These are phyloP conservation scores for Acrobasis suavella DNA, from an alignment of 2,888 invertebrate genomes.

Conservation along the genomic window DNA sequence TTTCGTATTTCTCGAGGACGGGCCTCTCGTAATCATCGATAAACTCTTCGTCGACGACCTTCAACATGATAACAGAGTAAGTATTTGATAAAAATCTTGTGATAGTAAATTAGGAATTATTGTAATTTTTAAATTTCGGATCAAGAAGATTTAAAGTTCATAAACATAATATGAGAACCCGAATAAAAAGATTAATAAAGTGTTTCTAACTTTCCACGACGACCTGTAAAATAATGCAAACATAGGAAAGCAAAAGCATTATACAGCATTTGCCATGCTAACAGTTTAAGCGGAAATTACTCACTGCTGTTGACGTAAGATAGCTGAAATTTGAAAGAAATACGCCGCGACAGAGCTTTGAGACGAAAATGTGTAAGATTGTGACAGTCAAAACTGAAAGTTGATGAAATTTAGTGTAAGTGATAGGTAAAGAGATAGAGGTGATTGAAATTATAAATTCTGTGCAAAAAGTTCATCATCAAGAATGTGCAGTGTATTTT, in stretches of 20 bases:
- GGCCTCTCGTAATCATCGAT: constrained; percentile 89
- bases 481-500: constrained; percentile 19
- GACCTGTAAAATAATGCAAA: constrained; percentile 32
- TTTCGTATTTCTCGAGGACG: constrained; percentile 87
- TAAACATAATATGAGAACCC: background rate
- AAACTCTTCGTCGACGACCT: constrained; percentile 75
- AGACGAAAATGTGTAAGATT: constrained; percentile 32
- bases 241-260: constrained; percentile 52
- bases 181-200: background rate
- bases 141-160: background rate
- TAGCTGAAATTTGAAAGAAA: constrained; percentile 31
- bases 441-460: constrained; percentile 21
- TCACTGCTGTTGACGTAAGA: constrained; percentile 31
- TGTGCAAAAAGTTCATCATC: constrained; percentile 4
- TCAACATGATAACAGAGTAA: constrained; percentile 46
- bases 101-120: background rate
- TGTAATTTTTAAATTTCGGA: background rate
- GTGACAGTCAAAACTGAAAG: constrained; percentile 30
- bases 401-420: constrained; percentile 40
- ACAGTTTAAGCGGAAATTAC: constrained; percentile 39
- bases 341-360: constrained; percentile 45
- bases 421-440: constrained; percentile 35
- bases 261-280: constrained; percentile 50
- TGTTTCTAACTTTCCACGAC: background rate
- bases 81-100: constrained; percentile 21